Evolutionary conservation across 1,140 invertebrate species (phyloP), one percentile per base, ranked within the genome.

Genomic region (Agrypnia vestita): DNA sequence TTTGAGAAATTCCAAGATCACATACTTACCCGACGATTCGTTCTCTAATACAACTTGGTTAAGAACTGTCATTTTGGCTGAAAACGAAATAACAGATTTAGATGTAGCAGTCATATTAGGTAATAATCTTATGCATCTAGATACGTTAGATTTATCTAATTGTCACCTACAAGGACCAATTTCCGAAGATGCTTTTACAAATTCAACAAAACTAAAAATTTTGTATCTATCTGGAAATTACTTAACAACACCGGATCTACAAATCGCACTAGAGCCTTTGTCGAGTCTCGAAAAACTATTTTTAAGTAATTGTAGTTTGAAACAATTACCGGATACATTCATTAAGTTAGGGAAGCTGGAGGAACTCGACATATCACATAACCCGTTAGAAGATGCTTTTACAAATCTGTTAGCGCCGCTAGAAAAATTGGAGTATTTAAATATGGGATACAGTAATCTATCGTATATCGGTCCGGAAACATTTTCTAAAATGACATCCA

Each of bases 361-460:
- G 84, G 92, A 94, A 84, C 88, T 94, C 21, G 93, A 94, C 83
- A 92, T 94, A 80, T 94, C 93, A 0, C 90, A 93, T 78, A 94
- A 94, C 87, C 93, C 93, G 1, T 84, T 94, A 0, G 91, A 91
- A 25, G 92, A 94, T 84, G 93, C 92, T 0, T 94, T 94, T 84
- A 92, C 92, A 12, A 91, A 89, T 84, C 84, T 94, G 13, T 85
- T 94, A 15, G 91, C 92, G 0, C 93, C 93, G 0, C 84, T 94
- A 1, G 90, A 91, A 51, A 92, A 92, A 19, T 86, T 94, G 11
- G 91, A 94, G 86, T 93, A 92, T 84, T 86, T 94, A 10, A 93
- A 94, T 84, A 94, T 94, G 93, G 93, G 93, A 8, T 94, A 94
- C 83, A 93, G 93, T 86, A 92, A 93, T 84, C 86, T 94, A 10